A percentile compares a stretch with the other conserved stretches of the same genome.
These are phyloP conservation scores for Rutilus rutilus DNA, from an alignment of 2,113 vertebrate species.

Conservation along the genomic window DNA sequence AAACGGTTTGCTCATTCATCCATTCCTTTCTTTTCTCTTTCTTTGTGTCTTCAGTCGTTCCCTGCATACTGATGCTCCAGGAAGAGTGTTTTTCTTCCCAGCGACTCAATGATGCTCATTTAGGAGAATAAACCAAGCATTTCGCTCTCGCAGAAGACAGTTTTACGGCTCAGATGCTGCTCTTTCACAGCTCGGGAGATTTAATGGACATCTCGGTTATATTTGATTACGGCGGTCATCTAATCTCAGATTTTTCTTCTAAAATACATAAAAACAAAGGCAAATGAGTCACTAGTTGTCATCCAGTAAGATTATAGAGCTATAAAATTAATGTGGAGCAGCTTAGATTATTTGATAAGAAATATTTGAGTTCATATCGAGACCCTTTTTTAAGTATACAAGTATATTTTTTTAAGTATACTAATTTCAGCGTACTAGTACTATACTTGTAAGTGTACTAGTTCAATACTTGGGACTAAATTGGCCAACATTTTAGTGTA, in stretches of 20 bases:
- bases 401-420: too few species aligned
- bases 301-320: background rate
- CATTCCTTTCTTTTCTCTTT: constrained; percentile 25
- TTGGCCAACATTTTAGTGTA: too few species aligned
- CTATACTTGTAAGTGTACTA: too few species aligned
- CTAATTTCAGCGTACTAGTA: too few species aligned
- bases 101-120: constrained; percentile 5
- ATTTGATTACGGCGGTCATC: background rate
- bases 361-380: too few species aligned
- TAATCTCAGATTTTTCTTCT: background rate
- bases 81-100: constrained; percentile 22
- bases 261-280: background rate
- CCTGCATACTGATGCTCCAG: constrained; percentile 37
- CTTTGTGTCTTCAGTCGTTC: constrained; percentile 15
- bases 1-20: constrained; percentile 5
- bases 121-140: background rate
- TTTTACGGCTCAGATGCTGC: background rate
- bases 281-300: background rate
- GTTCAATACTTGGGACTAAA: too few species aligned
- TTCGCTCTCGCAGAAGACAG: background rate
- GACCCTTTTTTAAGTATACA: too few species aligned
- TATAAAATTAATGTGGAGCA: background rate
- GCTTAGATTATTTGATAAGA: too few species aligned
- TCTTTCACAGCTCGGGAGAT: background rate
- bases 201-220: background rate